These are phyloP conservation scores for Pollenia amentaria DNA, from an alignment of 2,888 invertebrate genomes.

Conservation along the genomic window DNA sequence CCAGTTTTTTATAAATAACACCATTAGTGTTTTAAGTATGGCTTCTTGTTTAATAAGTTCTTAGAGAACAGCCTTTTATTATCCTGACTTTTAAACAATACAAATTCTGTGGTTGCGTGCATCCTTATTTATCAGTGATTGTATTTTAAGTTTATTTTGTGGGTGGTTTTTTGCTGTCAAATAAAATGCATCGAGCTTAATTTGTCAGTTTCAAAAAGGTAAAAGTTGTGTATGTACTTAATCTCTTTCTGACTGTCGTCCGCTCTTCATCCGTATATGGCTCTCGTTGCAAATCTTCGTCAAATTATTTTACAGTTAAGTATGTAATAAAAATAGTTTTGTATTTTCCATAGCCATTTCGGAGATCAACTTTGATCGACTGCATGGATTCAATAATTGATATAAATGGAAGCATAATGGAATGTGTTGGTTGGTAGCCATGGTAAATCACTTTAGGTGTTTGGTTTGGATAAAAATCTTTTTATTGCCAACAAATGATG, in stretches of 20 bases:
- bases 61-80: neutral
- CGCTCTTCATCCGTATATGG: constrained; percentile 2
- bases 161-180: neutral
- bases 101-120: neutral
- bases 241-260: neutral
- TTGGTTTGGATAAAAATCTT: constrained; percentile 29
- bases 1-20: no score
- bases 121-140: neutral
- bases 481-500: constrained; percentile 30
- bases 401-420: constrained; percentile 43
- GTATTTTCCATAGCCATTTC: neutral
- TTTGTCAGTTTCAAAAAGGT: constrained; percentile 49
- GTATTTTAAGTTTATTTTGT: neutral
- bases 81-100: neutral
- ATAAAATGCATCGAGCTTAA: constrained; percentile 46
- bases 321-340: neutral
- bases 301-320: neutral
- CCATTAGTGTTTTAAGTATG: no score
- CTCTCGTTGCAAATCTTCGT: neutral
- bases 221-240: neutral
- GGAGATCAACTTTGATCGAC: constrained; percentile 12
- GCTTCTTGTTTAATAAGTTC: neutral
- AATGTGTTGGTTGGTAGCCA: constrained; percentile 12
- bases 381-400: constrained; percentile 25
- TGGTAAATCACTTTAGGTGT: constrained; percentile 49